Evolutionary conservation across 2,113 vertebrate species (phyloP).

Genomic region (Romanogobio albipinnatus): DNA sequence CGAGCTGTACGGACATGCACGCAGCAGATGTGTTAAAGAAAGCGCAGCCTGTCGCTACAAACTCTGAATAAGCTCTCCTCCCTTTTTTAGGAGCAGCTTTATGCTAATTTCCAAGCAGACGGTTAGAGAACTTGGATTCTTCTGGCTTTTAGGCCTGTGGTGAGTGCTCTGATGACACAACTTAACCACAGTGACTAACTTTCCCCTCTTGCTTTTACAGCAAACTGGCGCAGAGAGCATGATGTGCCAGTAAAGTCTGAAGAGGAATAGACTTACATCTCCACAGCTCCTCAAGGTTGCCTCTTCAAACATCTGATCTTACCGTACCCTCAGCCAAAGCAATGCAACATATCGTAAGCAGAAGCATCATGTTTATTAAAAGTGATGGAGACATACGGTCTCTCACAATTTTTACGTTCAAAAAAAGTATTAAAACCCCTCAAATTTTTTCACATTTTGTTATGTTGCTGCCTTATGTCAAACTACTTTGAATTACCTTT

Average conservation of each 20-base stretch:
- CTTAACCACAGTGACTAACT: slow-evolving; percentile 41
- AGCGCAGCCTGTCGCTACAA: slow-evolving; percentile 59
- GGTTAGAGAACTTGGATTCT: slow-evolving; percentile 52
- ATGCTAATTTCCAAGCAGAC: slow-evolving; percentile 71
- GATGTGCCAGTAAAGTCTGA: slow-evolving; percentile 19
- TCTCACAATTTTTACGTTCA: background rate
- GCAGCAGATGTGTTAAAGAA: slow-evolving; percentile 83
- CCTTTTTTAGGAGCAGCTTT: slow-evolving; percentile 65
- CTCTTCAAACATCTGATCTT: background rate
- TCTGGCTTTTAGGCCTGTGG: slow-evolving; percentile 17
- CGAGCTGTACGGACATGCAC: slow-evolving; percentile 72
- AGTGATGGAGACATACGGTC: background rate
- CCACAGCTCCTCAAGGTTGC: background rate
- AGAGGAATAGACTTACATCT: background rate
- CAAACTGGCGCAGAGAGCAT: slow-evolving; percentile 26
- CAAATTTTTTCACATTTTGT: too few species aligned
- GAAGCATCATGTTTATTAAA: background rate
- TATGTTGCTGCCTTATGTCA: too few species aligned
- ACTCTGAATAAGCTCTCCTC: slow-evolving; percentile 46
- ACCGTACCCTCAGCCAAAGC: background rate
- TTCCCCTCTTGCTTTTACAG: slow-evolving; percentile 49
- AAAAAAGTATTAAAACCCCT: too few species aligned
- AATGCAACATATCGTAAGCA: background rate
- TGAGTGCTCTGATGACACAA: slow-evolving; percentile 58
- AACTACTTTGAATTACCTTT: too few species aligned